These are phyloP conservation scores for Cyprinus carpio DNA, from an alignment of 2,113 vertebrate species.

Conservation along the genomic window DNA sequence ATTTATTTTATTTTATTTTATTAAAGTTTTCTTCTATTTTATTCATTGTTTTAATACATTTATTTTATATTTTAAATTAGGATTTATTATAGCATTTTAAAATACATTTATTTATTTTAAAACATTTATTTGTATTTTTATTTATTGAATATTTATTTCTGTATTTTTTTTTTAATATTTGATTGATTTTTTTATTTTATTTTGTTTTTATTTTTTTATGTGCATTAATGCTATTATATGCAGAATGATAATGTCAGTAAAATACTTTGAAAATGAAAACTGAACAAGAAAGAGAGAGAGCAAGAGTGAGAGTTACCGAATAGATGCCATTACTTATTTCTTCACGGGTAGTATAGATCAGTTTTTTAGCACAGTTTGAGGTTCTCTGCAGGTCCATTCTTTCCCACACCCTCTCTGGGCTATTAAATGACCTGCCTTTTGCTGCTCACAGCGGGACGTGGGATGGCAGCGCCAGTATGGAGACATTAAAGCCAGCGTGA, in stretches of 20 bases:
- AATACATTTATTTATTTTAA: neutral
- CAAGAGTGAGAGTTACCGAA: slow-evolving; percentile 19
- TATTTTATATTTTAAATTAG: no score
- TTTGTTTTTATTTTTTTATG: neutral
- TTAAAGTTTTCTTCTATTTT: no score
- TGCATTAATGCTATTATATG: neutral
- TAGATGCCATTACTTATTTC: slow-evolving; percentile 42
- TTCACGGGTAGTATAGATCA: slow-evolving; percentile 44
- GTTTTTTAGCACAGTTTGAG: slow-evolving; percentile 46
- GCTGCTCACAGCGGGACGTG: slow-evolving; percentile 37
- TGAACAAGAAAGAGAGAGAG: slow-evolving; percentile 16
- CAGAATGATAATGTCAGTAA: neutral
- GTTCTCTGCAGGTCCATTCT: slow-evolving; percentile 30
- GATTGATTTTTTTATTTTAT: neutral
- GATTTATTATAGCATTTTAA: neutral
- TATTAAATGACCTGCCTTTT: slow-evolving; percentile 59
- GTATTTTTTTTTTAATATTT: neutral
- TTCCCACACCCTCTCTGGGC: slow-evolving; percentile 53
- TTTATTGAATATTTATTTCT: neutral
- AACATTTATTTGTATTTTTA: neutral
- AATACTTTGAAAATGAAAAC: neutral
- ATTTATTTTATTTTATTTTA: no score
- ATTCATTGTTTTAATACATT: no score
- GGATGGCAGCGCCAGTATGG: slow-evolving; percentile 55
- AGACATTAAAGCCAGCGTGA: slow-evolving; percentile 55